A percentile compares a stretch with the other conserved stretches of the same genome.
Conservation (phyloP, 2,888 invertebrate genomes). For the Spodoptera littoralis region DNA sequence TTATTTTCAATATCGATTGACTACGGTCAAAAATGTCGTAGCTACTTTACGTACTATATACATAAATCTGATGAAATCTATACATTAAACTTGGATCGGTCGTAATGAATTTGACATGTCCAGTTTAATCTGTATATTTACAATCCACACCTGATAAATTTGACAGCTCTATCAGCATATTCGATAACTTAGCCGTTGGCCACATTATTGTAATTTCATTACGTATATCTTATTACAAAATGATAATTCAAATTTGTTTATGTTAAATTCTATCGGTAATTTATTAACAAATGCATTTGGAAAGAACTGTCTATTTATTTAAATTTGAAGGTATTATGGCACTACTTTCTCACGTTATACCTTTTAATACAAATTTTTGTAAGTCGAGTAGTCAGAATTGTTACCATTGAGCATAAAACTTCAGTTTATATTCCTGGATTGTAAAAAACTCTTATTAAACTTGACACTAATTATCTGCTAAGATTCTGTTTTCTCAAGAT, state of each 20-base stretch:
- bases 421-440: too few relatives aligned
- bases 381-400: too few relatives aligned
- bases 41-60: slow-evolving; percentile 9
- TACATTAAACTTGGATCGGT: slow-evolving; percentile 21
- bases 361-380: slow-evolving; percentile 1
- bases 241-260: slow-evolving; percentile 41
- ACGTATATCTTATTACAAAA: slow-evolving; percentile 35
- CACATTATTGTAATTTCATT: slow-evolving; percentile 43
- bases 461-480: too few relatives aligned
- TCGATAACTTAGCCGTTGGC: slow-evolving; percentile 31
- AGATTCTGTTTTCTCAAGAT: too few relatives aligned
- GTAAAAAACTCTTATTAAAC: too few relatives aligned
- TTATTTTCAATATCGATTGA: slow-evolving; percentile 8
- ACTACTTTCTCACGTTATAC: slow-evolving; percentile 52
- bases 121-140: slow-evolving; percentile 39
- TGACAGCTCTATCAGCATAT: slow-evolving; percentile 41
- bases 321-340: slow-evolving; percentile 40
- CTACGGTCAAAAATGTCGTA: slow-evolving; percentile 6
- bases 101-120: slow-evolving; percentile 30
- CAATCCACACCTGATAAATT: slow-evolving; percentile 21
- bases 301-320: slow-evolving; percentile 45
- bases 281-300: slow-evolving; percentile 29
- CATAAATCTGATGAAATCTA: slow-evolving; percentile 19
- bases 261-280: slow-evolving; percentile 18
- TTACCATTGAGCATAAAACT: too few relatives aligned